phyloP scores from a whole-genome alignment of 2,888 invertebrate genomes.

The Drosophila imparisetae region DNA sequence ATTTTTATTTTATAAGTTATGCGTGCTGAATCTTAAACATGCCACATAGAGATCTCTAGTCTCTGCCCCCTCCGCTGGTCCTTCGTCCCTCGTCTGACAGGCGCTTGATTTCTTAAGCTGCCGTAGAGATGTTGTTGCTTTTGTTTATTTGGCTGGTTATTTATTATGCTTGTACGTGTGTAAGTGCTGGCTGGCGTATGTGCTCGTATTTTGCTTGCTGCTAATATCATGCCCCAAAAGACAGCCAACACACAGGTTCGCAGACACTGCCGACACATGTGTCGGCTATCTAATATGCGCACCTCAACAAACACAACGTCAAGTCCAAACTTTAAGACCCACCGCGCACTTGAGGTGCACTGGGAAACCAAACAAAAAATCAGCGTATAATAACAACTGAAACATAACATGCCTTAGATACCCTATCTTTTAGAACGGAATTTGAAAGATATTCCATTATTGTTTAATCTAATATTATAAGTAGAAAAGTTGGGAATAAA shows the following conservation, averaged over 20 bases:
- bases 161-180: constrained; percentile 72
- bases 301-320: constrained; percentile 61
- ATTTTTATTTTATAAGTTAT: constrained; percentile 79
- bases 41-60: constrained; percentile 45
- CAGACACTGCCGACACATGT: constrained; percentile 21
- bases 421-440: constrained; percentile 4
- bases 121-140: constrained; percentile 29
- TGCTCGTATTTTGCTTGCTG: constrained; percentile 40
- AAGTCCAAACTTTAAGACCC: constrained; percentile 58
- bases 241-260: constrained; percentile 27
- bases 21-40: constrained; percentile 72
- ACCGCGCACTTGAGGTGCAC: constrained; percentile 46
- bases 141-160: constrained; percentile 52
- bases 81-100: constrained; percentile 12
- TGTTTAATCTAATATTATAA: no score
- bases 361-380: constrained; percentile 33
- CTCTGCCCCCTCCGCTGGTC: constrained; percentile 1
- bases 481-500: neutral
- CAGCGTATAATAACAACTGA: neutral
- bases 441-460: no score
- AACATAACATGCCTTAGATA: neutral
- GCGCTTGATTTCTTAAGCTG: constrained; percentile 51
- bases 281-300: constrained; percentile 74
- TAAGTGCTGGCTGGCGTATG: constrained; percentile 23
- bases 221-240: constrained; percentile 64